Percentiles rank a stretch among this genome's conserved stretches.
These are phyloP conservation scores for Acanthococcus lagerstroemiae DNA, from an alignment of 2,888 invertebrate genomes.

Conservation along the genomic window DNA sequence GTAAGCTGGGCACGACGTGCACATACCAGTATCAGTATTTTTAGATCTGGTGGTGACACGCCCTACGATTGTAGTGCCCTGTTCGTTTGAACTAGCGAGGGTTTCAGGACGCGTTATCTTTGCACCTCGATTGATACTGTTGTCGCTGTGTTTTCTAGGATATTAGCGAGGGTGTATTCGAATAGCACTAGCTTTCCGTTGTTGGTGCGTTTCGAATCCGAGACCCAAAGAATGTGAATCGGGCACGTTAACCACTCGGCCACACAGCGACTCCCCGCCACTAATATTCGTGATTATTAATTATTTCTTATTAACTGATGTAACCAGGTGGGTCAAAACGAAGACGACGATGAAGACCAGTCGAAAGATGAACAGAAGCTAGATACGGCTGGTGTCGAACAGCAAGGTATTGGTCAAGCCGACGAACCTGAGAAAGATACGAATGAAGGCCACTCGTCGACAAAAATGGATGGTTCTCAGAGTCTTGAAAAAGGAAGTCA, in stretches of 20 bases:
- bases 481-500: conserved; percentile 43
- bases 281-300: neutral
- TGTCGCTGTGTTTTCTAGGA: too few species aligned
- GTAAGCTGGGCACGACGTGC: too few species aligned
- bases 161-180: neutral
- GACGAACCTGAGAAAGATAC: conserved; percentile 47
- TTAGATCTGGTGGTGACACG: too few species aligned
- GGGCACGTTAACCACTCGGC: neutral
- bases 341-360: conserved; percentile 17
- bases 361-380: conserved; percentile 13
- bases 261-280: neutral
- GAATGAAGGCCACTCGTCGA: conserved; percentile 42
- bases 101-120: too few species aligned
- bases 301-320: too few species aligned
- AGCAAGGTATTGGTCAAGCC: conserved; percentile 62
- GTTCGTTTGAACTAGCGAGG: too few species aligned
- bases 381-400: conserved; percentile 39
- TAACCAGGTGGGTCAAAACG: conserved; percentile 1
- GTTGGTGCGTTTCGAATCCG: too few species aligned
- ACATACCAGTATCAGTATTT: too few species aligned
- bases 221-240: neutral
- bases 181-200: too few species aligned
- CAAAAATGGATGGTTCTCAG: conserved; percentile 38
- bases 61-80: too few species aligned
- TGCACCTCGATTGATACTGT: too few species aligned